Evolutionary conservation across 2,888 invertebrate genomes (phyloP).

Genomic region (Teinopalpus imperialis): DNA sequence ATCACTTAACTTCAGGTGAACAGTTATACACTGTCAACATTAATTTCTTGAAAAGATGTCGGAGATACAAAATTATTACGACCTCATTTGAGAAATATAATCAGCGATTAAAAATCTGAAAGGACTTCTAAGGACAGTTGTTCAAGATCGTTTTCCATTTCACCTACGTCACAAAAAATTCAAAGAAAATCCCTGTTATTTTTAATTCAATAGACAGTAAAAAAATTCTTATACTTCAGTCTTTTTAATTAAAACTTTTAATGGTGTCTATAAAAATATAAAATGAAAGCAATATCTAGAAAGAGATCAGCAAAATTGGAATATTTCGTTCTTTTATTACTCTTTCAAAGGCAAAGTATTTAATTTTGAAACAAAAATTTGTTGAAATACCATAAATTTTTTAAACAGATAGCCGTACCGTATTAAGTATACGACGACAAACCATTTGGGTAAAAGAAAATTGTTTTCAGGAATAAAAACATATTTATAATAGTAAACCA

Average conservation of each 20-base stretch:
- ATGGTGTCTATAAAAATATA: slow-evolving; percentile 23
- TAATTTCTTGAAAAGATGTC: too few species aligned
- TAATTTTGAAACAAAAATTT: slow-evolving; percentile 18
- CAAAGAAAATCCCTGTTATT: slow-evolving; percentile 7
- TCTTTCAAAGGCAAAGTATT: slow-evolving; percentile 22
- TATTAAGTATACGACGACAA: too few species aligned
- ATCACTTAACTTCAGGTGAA: too few species aligned
- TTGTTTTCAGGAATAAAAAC: too few species aligned
- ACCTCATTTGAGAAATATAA: too few species aligned
- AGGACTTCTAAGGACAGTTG: too few species aligned
- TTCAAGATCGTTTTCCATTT: neutral
- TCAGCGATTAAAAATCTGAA: too few species aligned
- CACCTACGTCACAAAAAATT: neutral
- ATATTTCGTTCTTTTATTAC: slow-evolving; percentile 20
- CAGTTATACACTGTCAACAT: too few species aligned
- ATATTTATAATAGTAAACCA: too few species aligned
- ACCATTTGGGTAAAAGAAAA: too few species aligned
- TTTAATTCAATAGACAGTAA: slow-evolving; percentile 19
- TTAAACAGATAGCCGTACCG: too few species aligned
- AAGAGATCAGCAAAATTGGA: slow-evolving; percentile 23
- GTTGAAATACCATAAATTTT: slow-evolving; percentile 12
- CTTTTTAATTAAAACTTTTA: slow-evolving; percentile 26
- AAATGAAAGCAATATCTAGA: slow-evolving; percentile 19
- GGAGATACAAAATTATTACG: too few species aligned
- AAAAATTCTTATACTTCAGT: slow-evolving; percentile 8